phyloP scores from a whole-genome alignment of 2,113 vertebrate species.

The Formicarius rufipectus region DNA sequence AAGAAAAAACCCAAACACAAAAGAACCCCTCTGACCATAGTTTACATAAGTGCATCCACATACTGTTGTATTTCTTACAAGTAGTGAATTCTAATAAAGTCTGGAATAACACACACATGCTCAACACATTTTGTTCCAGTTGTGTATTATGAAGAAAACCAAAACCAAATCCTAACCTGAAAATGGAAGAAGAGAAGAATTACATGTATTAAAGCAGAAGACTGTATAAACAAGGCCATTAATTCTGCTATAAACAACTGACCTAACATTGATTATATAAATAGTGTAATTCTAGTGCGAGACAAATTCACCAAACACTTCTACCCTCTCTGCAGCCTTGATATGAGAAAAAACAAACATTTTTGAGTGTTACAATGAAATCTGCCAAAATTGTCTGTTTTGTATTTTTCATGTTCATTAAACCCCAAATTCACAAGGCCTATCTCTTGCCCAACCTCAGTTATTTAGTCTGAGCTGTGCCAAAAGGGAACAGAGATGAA shows the following conservation, averaged over 20 bases:
- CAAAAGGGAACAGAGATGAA: slow-evolving; percentile 54
- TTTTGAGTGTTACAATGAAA: slow-evolving; percentile 66
- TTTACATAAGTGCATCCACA: slow-evolving; percentile 78
- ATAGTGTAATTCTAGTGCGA: slow-evolving; percentile 35
- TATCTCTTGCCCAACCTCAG: slow-evolving; percentile 65
- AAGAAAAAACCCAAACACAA: background rate
- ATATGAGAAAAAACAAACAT: slow-evolving; percentile 65
- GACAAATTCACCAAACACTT: slow-evolving; percentile 62
- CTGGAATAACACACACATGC: slow-evolving; percentile 71
- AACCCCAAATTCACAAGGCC: slow-evolving; percentile 52
- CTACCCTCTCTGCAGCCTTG: slow-evolving; percentile 50
- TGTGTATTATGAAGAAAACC: slow-evolving; percentile 31
- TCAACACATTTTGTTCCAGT: slow-evolving; percentile 71
- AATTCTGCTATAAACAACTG: slow-evolving; percentile 67
- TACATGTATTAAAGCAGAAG: slow-evolving; percentile 57
- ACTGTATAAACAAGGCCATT: slow-evolving; percentile 60
- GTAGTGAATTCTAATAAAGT: slow-evolving; percentile 68
- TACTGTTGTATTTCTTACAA: slow-evolving; percentile 74
- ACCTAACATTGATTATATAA: slow-evolving; percentile 48
- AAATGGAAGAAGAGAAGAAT: slow-evolving; percentile 55
- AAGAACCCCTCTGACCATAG: slow-evolving; percentile 51
- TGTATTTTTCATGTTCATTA: slow-evolving; percentile 61
- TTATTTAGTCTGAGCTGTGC: slow-evolving; percentile 38
- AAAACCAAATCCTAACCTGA: slow-evolving; percentile 66
- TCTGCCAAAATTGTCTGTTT: slow-evolving; percentile 65